Conservation (phyloP, 2,888 invertebrate genomes). For the Drosophila tanythrix region DNA sequence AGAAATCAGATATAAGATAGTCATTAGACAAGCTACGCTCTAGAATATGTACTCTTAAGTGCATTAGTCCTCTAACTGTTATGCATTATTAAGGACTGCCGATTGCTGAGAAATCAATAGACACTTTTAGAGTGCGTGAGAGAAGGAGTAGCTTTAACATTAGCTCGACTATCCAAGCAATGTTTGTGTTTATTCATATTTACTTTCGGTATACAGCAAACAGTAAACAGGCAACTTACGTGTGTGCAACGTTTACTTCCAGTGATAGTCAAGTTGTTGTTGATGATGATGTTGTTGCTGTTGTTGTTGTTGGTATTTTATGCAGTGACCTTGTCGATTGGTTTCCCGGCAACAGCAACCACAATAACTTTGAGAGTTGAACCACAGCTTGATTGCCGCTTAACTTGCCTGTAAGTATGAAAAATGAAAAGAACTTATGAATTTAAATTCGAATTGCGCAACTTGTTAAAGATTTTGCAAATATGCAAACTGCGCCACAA, state of each 20-base stretch:
- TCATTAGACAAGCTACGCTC: background rate
- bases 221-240: constrained; percentile 31
- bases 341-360: constrained; percentile 9
- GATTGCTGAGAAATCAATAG: constrained; percentile 31
- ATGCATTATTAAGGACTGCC: constrained; percentile 13
- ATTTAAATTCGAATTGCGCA: constrained; percentile 4
- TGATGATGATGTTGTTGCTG: background rate
- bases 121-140: constrained; percentile 1
- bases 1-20: background rate
- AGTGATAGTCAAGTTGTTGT: constrained; percentile 15
- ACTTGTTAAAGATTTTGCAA: constrained; percentile 12
- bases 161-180: background rate
- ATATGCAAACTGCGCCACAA: constrained; percentile 11
- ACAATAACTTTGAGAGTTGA: constrained; percentile 7
- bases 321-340: constrained; percentile 26
- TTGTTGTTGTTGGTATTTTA: constrained; percentile 14
- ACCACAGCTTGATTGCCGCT: background rate
- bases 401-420: background rate
- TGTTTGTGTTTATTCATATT: background rate
- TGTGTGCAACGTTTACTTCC: constrained; percentile 27
- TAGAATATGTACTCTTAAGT: background rate
- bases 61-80: background rate
- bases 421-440: constrained; percentile 4
- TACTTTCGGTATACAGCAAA: background rate
- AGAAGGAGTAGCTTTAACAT: background rate